These are phyloP conservation scores for Falco novaeseelandiae DNA, from an alignment of 2,797 vertebrate species.

Conservation along the genomic window DNA sequence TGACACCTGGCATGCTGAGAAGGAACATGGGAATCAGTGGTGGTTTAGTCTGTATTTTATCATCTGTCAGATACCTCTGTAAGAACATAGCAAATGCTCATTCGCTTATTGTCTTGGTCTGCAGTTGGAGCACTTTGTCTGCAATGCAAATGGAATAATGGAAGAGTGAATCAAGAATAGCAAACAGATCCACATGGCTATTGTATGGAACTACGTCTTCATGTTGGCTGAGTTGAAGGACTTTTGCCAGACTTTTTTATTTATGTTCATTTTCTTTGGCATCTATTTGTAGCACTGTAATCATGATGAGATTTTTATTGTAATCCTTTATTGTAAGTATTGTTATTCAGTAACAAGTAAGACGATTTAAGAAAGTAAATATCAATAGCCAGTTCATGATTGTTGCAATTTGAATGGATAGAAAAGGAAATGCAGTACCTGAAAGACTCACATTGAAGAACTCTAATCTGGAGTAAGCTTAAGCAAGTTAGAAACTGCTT, in stretches of 20 bases:
- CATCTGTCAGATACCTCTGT: neutral
- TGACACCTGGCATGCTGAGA: neutral
- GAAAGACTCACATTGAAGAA: neutral
- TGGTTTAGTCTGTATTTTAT: neutral
- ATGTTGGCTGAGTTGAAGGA: neutral
- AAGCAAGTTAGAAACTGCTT: neutral
- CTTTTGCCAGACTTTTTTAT: slow-evolving; percentile 45
- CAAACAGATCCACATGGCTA: neutral
- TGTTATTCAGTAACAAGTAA: slow-evolving; percentile 21
- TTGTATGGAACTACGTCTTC: neutral
- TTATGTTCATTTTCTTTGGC: slow-evolving; percentile 22
- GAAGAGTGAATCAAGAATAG: slow-evolving; percentile 36
- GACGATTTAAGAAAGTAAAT: slow-evolving; percentile 54
- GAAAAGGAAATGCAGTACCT: slow-evolving; percentile 41
- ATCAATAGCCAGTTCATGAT: slow-evolving; percentile 26
- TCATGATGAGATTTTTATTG: slow-evolving; percentile 14
- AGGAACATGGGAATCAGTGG: neutral
- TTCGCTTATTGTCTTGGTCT: slow-evolving; percentile 20
- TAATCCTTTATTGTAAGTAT: neutral
- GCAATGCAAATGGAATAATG: slow-evolving; percentile 21
- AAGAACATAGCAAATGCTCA: slow-evolving; percentile 43
- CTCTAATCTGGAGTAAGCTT: neutral
- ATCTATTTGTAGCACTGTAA: neutral
- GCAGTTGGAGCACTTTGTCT: slow-evolving; percentile 40
- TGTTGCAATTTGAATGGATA: neutral